Percentiles rank a stretch among this genome's conserved stretches.
These are phyloP conservation scores for Aplocera efformata DNA, from an alignment of 2,888 invertebrate species.

Conservation along the genomic window DNA sequence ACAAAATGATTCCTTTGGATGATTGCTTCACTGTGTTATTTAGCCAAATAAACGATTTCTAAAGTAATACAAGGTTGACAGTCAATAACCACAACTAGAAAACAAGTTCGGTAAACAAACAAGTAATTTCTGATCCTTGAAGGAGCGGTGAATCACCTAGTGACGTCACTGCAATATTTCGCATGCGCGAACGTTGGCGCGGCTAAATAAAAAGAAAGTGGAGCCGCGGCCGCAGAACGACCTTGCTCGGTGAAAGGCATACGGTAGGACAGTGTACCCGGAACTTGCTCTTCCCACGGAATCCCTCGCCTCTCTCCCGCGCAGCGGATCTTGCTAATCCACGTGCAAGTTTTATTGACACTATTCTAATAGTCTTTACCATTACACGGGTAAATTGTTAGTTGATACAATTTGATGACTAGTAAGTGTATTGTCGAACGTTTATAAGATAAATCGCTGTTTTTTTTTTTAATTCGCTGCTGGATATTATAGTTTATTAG, in stretches of 20 bases:
- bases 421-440: too few species aligned
- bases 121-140: conserved; percentile 13
- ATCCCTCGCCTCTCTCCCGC: conserved; percentile 54
- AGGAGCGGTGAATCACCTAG: conserved; percentile 60
- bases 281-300: conserved; percentile 75
- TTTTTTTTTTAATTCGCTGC: too few species aligned
- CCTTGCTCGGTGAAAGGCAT: conserved; percentile 76
- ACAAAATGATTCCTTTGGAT: too few species aligned
- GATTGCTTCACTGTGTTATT: too few species aligned
- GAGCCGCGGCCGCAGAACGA: conserved; percentile 69
- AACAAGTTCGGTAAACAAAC: conserved; percentile 12
- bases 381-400: too few species aligned
- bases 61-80: too few species aligned
- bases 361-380: too few species aligned
- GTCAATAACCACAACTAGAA: conserved; percentile 2
- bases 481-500: too few species aligned
- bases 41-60: too few species aligned
- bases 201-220: conserved; percentile 79
- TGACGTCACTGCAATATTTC: conserved; percentile 75
- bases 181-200: conserved; percentile 34
- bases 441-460: too few species aligned
- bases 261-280: conserved; percentile 66
- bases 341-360: background rate
- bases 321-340: conserved; percentile 16
- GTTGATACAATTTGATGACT: too few species aligned